A percentile compares a stretch with the other conserved stretches of the same genome.
phyloP scores from a whole-genome alignment of 2,113 vertebrate species.

The Excalfactoria chinensis region DNA sequence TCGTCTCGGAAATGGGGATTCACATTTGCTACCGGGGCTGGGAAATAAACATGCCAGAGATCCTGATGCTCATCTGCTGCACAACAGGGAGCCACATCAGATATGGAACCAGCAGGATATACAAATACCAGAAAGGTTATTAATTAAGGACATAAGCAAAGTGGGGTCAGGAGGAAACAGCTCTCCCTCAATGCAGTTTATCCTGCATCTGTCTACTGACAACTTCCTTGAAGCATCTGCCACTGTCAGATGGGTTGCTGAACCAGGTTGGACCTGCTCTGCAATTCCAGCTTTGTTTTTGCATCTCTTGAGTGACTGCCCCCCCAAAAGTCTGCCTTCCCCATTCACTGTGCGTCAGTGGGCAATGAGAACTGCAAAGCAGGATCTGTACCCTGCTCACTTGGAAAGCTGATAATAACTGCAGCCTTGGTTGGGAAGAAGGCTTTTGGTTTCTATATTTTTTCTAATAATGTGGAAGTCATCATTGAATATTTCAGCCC shows the following conservation, averaged over 20 bases:
- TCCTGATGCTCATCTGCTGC: background rate
- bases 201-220: background rate
- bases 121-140: background rate
- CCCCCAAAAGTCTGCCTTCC: background rate
- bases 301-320: background rate
- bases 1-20: background rate
- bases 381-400: background rate
- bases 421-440: accelerated
- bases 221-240: background rate
- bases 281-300: background rate
- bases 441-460: accelerated
- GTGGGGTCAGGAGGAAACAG: background rate
- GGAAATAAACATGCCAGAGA: background rate
- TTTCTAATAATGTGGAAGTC: background rate
- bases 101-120: background rate
- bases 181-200: background rate
- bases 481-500: background rate
- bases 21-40: background rate
- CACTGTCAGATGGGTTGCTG: background rate
- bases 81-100: background rate
- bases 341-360: background rate
- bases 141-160: background rate
- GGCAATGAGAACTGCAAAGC: background rate
- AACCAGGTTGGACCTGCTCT: background rate
- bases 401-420: background rate